These are phyloP conservation scores for Myotis yumanensis DNA, from an alignment of 2,113 vertebrate species.

Conservation along the genomic window DNA sequence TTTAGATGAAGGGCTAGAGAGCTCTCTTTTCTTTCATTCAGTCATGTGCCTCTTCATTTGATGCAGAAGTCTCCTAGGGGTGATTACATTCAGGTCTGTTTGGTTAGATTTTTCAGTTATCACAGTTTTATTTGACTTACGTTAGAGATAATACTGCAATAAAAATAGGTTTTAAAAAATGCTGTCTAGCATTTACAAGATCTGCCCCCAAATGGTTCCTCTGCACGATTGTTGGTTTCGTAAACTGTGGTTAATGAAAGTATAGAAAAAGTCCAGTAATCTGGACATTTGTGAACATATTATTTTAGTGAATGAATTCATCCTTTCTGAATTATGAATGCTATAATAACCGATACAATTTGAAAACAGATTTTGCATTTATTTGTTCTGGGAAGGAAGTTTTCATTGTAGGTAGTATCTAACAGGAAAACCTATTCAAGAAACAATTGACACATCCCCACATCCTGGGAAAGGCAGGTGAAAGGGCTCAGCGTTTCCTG, in stretches of 20 bases:
- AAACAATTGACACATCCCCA: neutral
- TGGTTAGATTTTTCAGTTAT: neutral
- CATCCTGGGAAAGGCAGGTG: neutral
- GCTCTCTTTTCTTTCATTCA: neutral
- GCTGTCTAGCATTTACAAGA: neutral
- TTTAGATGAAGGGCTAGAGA: constrained; percentile 32
- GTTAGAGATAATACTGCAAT: neutral
- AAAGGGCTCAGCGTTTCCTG: neutral
- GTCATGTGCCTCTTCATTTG: neutral
- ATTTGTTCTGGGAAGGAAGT: constrained; percentile 5
- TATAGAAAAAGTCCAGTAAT: neutral
- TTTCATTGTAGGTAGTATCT: neutral
- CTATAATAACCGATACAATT: neutral
- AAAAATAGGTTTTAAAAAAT: neutral
- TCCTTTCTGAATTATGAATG: neutral
- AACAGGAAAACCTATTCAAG: neutral
- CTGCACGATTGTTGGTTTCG: neutral
- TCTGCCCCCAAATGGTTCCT: neutral
- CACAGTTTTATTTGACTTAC: neutral
- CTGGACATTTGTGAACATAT: neutral
- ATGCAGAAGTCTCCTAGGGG: neutral
- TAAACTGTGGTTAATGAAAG: constrained; percentile 16
- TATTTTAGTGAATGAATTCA: constrained; percentile 10
- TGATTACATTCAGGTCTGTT: neutral
- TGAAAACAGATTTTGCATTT: constrained; percentile 7